Evolutionary conservation across 1,140 invertebrate species (phyloP), one percentile per base, ranked within the genome.

Genomic region (Babylonia areolata): DNA sequence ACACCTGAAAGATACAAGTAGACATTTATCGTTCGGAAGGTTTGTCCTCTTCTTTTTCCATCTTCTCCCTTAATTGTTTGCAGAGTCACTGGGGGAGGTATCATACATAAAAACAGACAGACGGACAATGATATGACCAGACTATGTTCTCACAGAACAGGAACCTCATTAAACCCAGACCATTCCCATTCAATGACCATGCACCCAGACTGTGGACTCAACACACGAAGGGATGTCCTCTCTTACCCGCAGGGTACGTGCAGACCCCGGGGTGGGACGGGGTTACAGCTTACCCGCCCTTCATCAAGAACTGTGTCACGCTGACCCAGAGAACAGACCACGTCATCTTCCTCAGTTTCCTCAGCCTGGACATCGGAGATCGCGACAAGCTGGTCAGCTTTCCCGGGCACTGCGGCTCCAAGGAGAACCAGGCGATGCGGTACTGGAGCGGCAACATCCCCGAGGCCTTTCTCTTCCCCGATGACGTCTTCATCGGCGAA

Each of bases 231-330:
- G 46, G 17, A 17, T 51, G 46, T 51, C 17, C 46, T 64, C 23
- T 64, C 5, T 28, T 64, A 33, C 23, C 23, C 46, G 1, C 37
- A 82, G 81, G 81, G 33, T 82, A 69, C 46, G 3, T 82, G 20
- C 54, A 82, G 39, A 82, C 81, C 9, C 81, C 81, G 6, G n/a
- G 40, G 54, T 69, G 81, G 81, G 51, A 82, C 11, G 12, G 54
- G 11, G 28, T 3, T 2, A 82, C 46, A 0, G 1, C 6, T 20
- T 82, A 82, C 31, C 54, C 81, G 2, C 81, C 37, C 9, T 40
- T 69, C 28, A 82, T 82, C 54, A 40, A 37, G 23, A 82, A 54
- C 81, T 82, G 54, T 1, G 51, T 82, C n/a, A 69, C 33, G 35
- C n/a, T 82, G 33, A 35, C 81, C 5, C 46, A 23, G 31, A 51